These are phyloP conservation scores for Chrysodeixis includens DNA, from an alignment of 2,888 invertebrate species.

Conservation along the genomic window DNA sequence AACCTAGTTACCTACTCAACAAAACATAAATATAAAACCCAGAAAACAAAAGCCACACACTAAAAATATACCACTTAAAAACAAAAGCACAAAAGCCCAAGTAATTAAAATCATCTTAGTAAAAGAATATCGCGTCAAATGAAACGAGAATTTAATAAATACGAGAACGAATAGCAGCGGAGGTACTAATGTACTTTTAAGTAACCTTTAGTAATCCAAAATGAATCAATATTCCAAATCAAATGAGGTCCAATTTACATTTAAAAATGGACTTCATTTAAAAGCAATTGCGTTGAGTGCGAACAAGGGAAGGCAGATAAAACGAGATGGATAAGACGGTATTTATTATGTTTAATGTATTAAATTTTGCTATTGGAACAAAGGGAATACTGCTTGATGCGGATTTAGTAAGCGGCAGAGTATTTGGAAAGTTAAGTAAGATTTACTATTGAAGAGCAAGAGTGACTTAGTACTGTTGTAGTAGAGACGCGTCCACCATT, in stretches of 20 bases:
- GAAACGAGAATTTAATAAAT: slow-evolving; percentile 33
- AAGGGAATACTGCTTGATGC: background rate
- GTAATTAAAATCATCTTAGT: slow-evolving; percentile 28
- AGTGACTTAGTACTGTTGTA: too few species aligned
- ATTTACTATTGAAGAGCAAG: too few species aligned
- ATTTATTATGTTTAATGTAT: slow-evolving; percentile 8
- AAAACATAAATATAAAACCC: too few species aligned
- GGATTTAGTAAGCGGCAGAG: too few species aligned
- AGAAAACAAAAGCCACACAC: background rate
- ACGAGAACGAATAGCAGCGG: slow-evolving; percentile 36
- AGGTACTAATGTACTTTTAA: slow-evolving; percentile 57
- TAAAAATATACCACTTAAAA: background rate
- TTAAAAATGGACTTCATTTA: slow-evolving; percentile 59
- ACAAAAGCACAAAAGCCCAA: slow-evolving; percentile 14
- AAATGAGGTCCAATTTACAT: slow-evolving; percentile 65
- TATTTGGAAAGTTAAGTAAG: too few species aligned
- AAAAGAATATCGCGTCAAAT: slow-evolving; percentile 20
- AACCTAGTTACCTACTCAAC: too few species aligned
- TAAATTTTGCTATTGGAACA: background rate
- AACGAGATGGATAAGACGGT: slow-evolving; percentile 7
- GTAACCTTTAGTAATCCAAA: slow-evolving; percentile 50
- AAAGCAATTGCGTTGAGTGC: slow-evolving; percentile 61
- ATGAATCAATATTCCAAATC: slow-evolving; percentile 63
- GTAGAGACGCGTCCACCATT: too few species aligned
- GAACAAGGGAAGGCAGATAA: slow-evolving; percentile 10